Base-by-base conservation (phyloP, 2,888 invertebrate genomes). In the Sminthurinus aureus region DNA sequence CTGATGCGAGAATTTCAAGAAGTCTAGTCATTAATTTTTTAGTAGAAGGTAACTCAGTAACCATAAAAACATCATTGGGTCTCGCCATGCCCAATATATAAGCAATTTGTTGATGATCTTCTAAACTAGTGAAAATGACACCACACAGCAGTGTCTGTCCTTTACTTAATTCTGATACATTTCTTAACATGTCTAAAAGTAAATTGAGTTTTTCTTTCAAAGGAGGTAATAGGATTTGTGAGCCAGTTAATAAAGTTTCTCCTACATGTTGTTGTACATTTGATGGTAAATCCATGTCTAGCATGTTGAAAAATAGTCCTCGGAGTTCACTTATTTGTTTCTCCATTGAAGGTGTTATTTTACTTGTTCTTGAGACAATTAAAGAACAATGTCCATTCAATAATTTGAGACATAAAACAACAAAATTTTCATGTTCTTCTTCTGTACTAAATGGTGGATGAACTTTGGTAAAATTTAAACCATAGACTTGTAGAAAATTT, bases 141-240 rank as follows among this genome's bases (percentile, higher is more conserved):
- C 91, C 92, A 85, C 93, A 90, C 84, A 93, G 91, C 91, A 93
- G 92, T 88, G 92, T 91, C 91, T 93, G 93, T 71, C 93, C 93
- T 87, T 91, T 91, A 12, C 93, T 91, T 12, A 93, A 90, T 71
- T 91, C 90, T 20, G 91, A 91, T 3, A 92, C 92, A 86, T 91
- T 91, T 0, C 93, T 92, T 52, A 93, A 90, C 86, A 93, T 91
- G 8, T 92, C 91, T 86, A 93, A 91, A 58, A 93, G 89, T 76
- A 93, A 90, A 87, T 92, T 92, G 89, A 93, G 91, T 80, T 93
- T 90, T 89, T 93, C 93, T 81, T 91, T 90, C 12, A 93, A 89
- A 58, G 93, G 92, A 0, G 93, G 93, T 58, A 93, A 90, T 22
- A 93, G 90, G 83, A 93, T 89, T 0, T 92, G 91, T 0, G 93